Base-by-base conservation (phyloP, 1,140 invertebrate genomes). In the Drosophila santomea region DNA sequence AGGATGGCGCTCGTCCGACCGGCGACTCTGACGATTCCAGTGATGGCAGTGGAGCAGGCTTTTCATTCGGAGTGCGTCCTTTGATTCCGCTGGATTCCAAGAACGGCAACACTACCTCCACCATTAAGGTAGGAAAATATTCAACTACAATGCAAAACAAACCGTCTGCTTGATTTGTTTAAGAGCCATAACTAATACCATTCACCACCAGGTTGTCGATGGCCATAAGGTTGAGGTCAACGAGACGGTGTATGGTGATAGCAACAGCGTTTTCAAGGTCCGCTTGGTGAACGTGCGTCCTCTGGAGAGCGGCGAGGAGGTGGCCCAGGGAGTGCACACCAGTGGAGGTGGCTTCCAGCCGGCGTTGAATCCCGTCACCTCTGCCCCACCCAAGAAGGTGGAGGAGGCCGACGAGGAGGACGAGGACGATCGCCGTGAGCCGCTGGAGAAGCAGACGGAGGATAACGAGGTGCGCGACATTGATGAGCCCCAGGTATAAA, bases 171-270 rank as follows among this genome's bases (percentile, higher is more conserved):
- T 2, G 7, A 32, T 32, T 32, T 8, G 32, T 8, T 8, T 32
- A 10, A 10, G 32, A 10, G 32, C 10, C 7, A 10, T 43, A 20
- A 32, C 0, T 38, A 17, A 66, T 66, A 3, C 4, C 35, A 20
- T n/a, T 41, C 7, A 3, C 10, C 11, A 35, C n/a, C 15, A 92
- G 91, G 74, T 92, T 47, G 84, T 92, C 23, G 76, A 92, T 80
- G 91, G 91, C 11, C 91, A 92, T 64, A 85, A 85, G 60, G 74
- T 92, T 23, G 91, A 92, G 69, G 86, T 92, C 45, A 92, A 92
- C 54, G 91, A 92, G 57, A 92, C 91, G 4, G 76, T 81, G 3
- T 91, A 88, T n/a, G 90, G 88, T 4, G 76, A 89, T 52, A 48
- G 15, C 12, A 90, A 92, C 48, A 91, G 72, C 52, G 32, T 81